These are phyloP conservation scores for Amphiprion percula DNA, from an alignment of 2,113 vertebrate species.

Conservation along the genomic window DNA sequence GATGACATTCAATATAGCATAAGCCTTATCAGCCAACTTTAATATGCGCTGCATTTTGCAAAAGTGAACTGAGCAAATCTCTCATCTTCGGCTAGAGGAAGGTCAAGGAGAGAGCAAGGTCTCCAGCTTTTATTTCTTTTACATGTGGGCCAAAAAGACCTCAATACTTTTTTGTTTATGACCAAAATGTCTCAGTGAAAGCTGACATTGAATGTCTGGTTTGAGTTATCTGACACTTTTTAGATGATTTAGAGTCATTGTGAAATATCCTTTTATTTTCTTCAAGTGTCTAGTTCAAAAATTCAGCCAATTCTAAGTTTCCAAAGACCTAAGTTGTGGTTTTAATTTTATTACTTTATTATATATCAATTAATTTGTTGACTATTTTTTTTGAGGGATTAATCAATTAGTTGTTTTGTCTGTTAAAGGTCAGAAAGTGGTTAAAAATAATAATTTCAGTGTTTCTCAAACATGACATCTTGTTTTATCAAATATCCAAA, in stretches of 20 bases:
- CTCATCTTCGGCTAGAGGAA: constrained; percentile 35
- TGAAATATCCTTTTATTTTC: neutral
- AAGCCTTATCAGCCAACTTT: constrained; percentile 63
- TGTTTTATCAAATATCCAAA: too few species aligned
- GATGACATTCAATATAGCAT: constrained; percentile 78
- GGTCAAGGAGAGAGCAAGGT: constrained; percentile 70
- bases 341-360: too few species aligned
- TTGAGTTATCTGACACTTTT: neutral
- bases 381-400: too few species aligned
- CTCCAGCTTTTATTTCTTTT: constrained; percentile 38
- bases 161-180: neutral
- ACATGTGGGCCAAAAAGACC: neutral
- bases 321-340: too few species aligned
- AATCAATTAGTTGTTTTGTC: too few species aligned
- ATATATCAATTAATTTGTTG: too few species aligned
- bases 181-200: neutral
- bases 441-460: too few species aligned
- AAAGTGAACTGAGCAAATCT: constrained; percentile 52
- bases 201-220: neutral
- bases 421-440: too few species aligned
- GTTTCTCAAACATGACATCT: too few species aligned
- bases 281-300: too few species aligned
- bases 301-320: too few species aligned
- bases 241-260: neutral
- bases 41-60: constrained; percentile 57